A percentile compares a stretch with the other conserved stretches of the same genome.
phyloP scores from a whole-genome alignment of 1,140 invertebrate species.

The Tetragonula clypearis region DNA sequence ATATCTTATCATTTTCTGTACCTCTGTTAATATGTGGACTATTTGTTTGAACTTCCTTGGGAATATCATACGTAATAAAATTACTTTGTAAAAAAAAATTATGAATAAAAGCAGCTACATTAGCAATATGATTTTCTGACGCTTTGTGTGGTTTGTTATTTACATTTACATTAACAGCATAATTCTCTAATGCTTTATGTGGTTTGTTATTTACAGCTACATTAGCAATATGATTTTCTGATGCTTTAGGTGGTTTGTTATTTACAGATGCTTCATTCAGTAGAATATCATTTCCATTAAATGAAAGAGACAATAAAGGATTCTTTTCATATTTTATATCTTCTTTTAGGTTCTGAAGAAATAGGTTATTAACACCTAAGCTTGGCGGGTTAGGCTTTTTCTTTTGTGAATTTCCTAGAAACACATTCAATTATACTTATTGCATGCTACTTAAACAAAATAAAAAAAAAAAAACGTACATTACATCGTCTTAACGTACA shows the following conservation, averaged over 20 bases:
- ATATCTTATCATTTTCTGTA: not conserved
- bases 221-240: not conserved
- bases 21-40: fast-evolving
- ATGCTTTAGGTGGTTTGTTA: not conserved
- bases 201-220: not conserved
- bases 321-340: not conserved
- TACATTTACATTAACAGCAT: not conserved
- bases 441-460: not conserved
- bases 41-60: not conserved
- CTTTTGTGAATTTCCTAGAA: conserved; percentile 15
- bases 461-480: not conserved
- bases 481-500: not conserved
- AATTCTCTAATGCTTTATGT: too few species aligned
- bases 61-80: not conserved
- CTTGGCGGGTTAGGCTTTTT: conserved; percentile 1
- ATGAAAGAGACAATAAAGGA: not conserved
- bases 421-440: not conserved
- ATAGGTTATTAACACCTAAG: conserved; percentile 10
- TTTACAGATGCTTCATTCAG: too few species aligned
- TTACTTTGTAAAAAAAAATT: not conserved
- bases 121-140: not conserved
- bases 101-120: not conserved
- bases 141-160: not conserved
- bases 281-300: not conserved
- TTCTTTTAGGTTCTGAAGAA: not conserved